Conservation (phyloP, 1,140 invertebrate species). For the Cherax quadricarinatus region DNA sequence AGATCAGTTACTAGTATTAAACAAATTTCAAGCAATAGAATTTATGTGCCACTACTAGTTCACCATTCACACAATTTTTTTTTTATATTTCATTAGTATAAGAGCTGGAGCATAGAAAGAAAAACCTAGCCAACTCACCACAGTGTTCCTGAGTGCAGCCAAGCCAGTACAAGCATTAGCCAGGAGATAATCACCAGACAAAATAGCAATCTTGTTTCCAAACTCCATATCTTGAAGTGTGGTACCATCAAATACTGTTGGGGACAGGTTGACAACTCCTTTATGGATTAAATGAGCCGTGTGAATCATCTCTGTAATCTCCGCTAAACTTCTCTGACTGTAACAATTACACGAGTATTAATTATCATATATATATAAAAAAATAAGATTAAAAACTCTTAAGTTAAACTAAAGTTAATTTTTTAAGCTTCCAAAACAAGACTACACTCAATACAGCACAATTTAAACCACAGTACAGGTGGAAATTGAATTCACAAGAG, state of each 20-base stretch:
- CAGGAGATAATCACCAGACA: conserved; percentile 94
- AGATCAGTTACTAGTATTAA: too few relatives aligned
- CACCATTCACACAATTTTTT: too few relatives aligned
- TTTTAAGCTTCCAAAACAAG: too few relatives aligned
- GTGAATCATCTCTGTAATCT: conserved; percentile 98
- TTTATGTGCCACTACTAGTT: too few relatives aligned
- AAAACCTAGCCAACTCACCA: conserved; percentile 77
- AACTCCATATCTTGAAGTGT: conserved; percentile 89
- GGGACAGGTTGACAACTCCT: conserved; percentile 87
- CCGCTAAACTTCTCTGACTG: conserved; percentile 92
- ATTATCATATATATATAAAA: neutral
- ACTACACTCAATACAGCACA: too few relatives aligned
- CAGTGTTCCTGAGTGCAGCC: conserved; percentile 86
- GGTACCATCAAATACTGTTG: conserved; percentile 76
- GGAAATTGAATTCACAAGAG: too few relatives aligned
- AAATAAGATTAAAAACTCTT: too few relatives aligned
- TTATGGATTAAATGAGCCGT: conserved; percentile 97
- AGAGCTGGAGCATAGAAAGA: too few relatives aligned
- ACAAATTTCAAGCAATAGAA: too few relatives aligned
- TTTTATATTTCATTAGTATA: too few relatives aligned
- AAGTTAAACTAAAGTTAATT: too few relatives aligned
- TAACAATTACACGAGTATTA: neutral
- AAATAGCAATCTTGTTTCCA: conserved; percentile 95
- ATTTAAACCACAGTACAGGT: too few relatives aligned
- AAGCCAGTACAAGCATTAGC: conserved; percentile 92